Evolutionary conservation across 2,797 vertebrate genomes (phyloP).

Genomic region (Alectoris magna): DNA sequence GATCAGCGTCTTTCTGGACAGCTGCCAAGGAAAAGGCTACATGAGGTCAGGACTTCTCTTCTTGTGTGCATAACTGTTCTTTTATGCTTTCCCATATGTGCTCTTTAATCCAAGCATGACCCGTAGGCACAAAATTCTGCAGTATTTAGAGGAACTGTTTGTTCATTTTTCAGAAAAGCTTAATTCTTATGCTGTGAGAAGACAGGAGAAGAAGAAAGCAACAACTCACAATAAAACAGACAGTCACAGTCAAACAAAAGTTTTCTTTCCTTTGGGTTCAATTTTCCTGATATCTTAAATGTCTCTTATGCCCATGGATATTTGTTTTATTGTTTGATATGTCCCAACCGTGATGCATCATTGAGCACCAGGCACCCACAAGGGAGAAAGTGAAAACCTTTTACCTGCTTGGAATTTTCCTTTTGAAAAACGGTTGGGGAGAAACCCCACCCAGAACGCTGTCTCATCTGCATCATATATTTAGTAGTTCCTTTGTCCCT

Average conservation of each 20-base stretch:
- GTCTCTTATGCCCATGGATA: constrained; percentile 5
- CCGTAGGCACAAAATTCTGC: constrained; percentile 29
- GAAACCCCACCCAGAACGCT: constrained; percentile 33
- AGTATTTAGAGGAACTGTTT: constrained; percentile 18
- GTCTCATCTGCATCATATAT: constrained; percentile 42
- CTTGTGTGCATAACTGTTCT: constrained; percentile 27
- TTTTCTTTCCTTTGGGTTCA: constrained; percentile 55
- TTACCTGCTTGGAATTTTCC: constrained; percentile 49
- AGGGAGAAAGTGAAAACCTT: constrained; percentile 43
- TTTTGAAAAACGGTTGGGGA: not conserved
- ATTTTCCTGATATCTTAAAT: constrained; percentile 59
- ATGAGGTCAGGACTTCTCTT: constrained; percentile 14
- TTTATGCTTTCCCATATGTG: constrained; percentile 33
- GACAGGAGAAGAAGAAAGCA: not conserved
- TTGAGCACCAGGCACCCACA: constrained; percentile 19
- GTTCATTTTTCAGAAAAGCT: not conserved
- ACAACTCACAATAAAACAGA: not conserved
- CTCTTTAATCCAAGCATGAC: constrained; percentile 25
- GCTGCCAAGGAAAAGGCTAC: constrained; percentile 25
- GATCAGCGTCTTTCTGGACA: not conserved
- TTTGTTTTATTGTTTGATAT: constrained; percentile 54
- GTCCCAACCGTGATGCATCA: constrained; percentile 50
- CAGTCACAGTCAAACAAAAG: not conserved
- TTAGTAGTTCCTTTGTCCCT: constrained; percentile 56
- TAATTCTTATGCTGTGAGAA: not conserved